phyloP scores from a whole-genome alignment of 2,888 invertebrate genomes.

The Leptogaster cylindrica region DNA sequence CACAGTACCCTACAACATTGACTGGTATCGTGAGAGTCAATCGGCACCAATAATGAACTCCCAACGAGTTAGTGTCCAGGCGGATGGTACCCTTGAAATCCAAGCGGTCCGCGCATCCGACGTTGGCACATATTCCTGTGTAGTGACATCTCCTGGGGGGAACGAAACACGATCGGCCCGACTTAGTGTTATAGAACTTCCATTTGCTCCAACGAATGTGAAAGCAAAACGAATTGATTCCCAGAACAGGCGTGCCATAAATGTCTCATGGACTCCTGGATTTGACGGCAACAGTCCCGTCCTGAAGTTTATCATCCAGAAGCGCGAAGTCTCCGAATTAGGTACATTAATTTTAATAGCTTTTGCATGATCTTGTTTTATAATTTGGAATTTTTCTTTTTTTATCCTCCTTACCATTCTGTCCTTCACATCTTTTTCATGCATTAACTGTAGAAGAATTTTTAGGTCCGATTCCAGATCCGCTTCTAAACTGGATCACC shows the following conservation, averaged over 20 bases:
- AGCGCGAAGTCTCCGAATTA: constrained; percentile 84
- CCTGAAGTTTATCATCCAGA: constrained; percentile 89
- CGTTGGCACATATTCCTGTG: constrained; percentile 92
- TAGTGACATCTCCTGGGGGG: constrained; percentile 86
- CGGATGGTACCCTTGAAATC: constrained; percentile 86
- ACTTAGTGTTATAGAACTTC: constrained; percentile 90
- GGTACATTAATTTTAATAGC: constrained; percentile 65
- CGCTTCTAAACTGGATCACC: constrained; percentile 85
- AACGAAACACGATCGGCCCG: constrained; percentile 88
- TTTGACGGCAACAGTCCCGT: constrained; percentile 98
- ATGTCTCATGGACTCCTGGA: constrained; percentile 92
- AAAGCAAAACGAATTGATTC: constrained; percentile 74
- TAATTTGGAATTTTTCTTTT: constrained; percentile 43
- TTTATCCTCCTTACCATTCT: constrained; percentile 44
- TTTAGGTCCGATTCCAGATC: constrained; percentile 84
- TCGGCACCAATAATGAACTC: constrained; percentile 69
- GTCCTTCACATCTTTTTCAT: constrained; percentile 42
- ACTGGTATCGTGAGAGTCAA: constrained; percentile 87
- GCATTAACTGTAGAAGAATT: constrained; percentile 60
- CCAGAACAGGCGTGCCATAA: constrained; percentile 77
- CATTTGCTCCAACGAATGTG: constrained; percentile 90
- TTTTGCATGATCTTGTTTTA: constrained; percentile 47
- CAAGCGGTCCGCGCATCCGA: constrained; percentile 89
- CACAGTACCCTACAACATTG: constrained; percentile 82
- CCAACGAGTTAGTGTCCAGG: constrained; percentile 74